Evolutionary conservation across 92 coral and sea anemone genomes (phyloP).

Genomic region (Porites rus): DNA sequence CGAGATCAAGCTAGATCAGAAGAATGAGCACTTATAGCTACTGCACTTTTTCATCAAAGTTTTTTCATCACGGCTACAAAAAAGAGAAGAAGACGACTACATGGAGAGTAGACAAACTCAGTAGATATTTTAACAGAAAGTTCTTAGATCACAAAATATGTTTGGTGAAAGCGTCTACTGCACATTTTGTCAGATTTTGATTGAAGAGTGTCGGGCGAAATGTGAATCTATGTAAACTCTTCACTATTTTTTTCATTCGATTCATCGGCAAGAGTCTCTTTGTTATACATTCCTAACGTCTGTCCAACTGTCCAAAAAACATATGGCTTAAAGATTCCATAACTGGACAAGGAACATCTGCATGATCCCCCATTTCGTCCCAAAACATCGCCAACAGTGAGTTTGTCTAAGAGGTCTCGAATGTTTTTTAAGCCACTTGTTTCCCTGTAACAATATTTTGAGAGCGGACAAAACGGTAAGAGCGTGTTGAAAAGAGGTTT

Average conservation of each 20-base stretch:
- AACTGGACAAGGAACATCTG: conserved; percentile 17
- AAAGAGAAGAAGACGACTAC: too few relatives aligned
- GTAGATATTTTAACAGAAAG: not conserved
- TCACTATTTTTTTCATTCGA: not conserved
- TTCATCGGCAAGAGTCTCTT: not conserved
- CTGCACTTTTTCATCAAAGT: too few relatives aligned
- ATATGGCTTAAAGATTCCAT: conserved; percentile 6
- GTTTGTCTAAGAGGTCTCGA: conserved; percentile 6
- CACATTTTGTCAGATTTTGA: too few relatives aligned
- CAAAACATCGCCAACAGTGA: conserved; percentile 22
- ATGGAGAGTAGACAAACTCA: too few relatives aligned
- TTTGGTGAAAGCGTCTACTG: too few relatives aligned
- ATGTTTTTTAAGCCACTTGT: conserved; percentile 43
- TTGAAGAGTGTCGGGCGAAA: too few relatives aligned
- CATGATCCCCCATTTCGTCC: not conserved
- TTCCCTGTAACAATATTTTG: conserved; percentile 46
- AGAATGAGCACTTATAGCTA: too few relatives aligned
- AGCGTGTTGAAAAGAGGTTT: conserved; percentile 52
- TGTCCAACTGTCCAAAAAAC: conserved; percentile 6
- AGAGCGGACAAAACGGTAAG: conserved; percentile 41
- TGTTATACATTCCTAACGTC: not conserved
- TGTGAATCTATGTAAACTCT: not conserved
- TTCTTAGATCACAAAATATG: not conserved
- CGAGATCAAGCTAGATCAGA: too few relatives aligned
- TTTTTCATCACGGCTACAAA: too few relatives aligned